Base-by-base conservation (phyloP, 2,797 vertebrate genomes). In the Sebastes matsubarae region DNA sequence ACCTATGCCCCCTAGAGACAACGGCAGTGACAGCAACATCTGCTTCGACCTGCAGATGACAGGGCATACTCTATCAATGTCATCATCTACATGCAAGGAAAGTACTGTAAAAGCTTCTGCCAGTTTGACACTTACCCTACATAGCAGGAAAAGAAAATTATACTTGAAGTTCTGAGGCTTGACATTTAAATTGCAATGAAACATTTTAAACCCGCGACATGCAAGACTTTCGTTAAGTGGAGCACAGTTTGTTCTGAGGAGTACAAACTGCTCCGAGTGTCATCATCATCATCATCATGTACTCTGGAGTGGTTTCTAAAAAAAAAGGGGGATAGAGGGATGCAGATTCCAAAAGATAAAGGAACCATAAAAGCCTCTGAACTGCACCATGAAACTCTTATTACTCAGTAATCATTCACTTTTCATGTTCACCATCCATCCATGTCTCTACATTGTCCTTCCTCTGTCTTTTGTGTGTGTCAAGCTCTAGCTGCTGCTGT, bases 401-500 rank as follows among this genome's bases (percentile, higher is more conserved):
- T 63, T 42, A 65, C 14, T 66, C 64, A 66, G 10, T 65, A 36
- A 72, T 72, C 3, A 20, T 30, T 77, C 11, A 60, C 7, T 57
- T 71, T 55, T 30, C 34, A 81, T 38, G 32, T 29, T 63, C 64
- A 60, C 57, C 67, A 68, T 70, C 30, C 38, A 46, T 58, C 66
- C 50, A 24, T 54, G 57, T 63, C 32, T 79, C 29, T 6, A 4
- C 32, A 14, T 38, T 27, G n/a, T 65, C 67, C 61, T 69, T 73
- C 65, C 42, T 75, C 76, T 67, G 66, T 61, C 18, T 74, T 59
- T 32, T 75, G 60, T 86, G 65, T 46, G 65, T 46, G 61, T 69
- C 1, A 30, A 75, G 68, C 30, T 80, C 30, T 63, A 67, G 58
- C 74, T 73, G 68, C 87, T 77, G 77, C 70, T 78, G 78, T 84